Evolutionary conservation across 2,888 invertebrate genomes (phyloP).

Genomic region (Ferdinandea cuprea): DNA sequence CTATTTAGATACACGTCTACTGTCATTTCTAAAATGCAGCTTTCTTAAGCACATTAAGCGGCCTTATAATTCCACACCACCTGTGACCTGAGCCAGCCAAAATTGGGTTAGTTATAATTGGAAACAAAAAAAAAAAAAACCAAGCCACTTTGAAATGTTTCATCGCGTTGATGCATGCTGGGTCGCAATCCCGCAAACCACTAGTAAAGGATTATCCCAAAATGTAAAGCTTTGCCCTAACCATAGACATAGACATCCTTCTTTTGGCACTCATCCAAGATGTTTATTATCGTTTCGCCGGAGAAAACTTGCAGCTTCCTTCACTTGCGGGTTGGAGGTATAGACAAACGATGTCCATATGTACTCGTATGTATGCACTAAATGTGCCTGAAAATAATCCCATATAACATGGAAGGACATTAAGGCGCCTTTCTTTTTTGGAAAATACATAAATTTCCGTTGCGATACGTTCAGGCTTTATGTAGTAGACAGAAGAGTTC

Average conservation of each 20-base stretch:
- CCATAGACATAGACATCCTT: too few relatives aligned
- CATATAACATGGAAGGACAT: conserved; percentile 25
- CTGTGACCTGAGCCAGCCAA: too few relatives aligned
- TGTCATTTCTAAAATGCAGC: too few relatives aligned
- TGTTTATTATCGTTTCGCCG: conserved; percentile 3
- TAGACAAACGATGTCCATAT: not conserved
- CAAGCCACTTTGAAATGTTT: too few relatives aligned
- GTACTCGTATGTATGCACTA: conserved; percentile 3
- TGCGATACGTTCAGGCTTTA: conserved; percentile 18
- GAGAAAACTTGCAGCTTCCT: conserved; percentile 1
- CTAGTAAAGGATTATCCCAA: conserved; percentile 15
- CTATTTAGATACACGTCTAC: too few relatives aligned
- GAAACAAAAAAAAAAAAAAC: too few relatives aligned
- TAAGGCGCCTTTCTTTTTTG: conserved; percentile 27
- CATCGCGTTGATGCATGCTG: not conserved
- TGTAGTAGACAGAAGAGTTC: conserved; percentile 18
- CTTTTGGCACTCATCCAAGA: conserved; percentile 53
- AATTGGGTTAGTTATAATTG: too few relatives aligned
- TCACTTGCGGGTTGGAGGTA: not conserved
- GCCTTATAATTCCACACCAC: too few relatives aligned
- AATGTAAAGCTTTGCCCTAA: conserved; percentile 5
- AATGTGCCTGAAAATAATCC: conserved; percentile 24
- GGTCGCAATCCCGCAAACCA: not conserved
- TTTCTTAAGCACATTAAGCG: too few relatives aligned
- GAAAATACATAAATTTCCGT: conserved; percentile 31